These are phyloP conservation scores for Musca domestica DNA, from an alignment of 1,140 invertebrate genomes.

Conservation along the genomic window DNA sequence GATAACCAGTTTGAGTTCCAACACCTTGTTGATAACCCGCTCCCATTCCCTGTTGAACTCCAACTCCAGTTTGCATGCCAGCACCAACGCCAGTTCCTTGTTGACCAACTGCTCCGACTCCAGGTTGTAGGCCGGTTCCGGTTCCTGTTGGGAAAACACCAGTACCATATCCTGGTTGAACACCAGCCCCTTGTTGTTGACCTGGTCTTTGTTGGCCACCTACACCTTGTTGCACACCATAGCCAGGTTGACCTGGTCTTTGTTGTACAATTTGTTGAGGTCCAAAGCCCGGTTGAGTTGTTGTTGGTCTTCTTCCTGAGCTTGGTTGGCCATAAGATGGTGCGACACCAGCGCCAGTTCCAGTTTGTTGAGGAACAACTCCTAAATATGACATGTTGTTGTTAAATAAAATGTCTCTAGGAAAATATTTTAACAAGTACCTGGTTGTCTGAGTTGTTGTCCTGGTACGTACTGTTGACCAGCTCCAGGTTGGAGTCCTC, in stretches of 20 bases:
- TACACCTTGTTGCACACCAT: conserved; percentile 6
- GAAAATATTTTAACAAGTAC: too few species aligned
- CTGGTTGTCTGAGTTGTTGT: too few species aligned
- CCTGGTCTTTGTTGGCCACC: conserved; percentile 5
- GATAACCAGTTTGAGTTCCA: conserved; percentile 1
- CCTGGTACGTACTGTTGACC: too few species aligned
- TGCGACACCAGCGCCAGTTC: too few species aligned
- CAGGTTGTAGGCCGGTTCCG: not conserved
- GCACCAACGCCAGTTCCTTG: not conserved
- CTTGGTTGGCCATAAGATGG: too few species aligned
- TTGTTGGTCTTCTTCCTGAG: too few species aligned
- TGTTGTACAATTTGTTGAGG: too few species aligned
- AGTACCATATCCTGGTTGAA: not conserved
- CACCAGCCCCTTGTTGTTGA: not conserved
- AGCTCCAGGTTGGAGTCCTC: too few species aligned
- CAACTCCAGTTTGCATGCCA: not conserved
- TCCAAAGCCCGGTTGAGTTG: too few species aligned
- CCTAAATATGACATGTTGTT: too few species aligned
- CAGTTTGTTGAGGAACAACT: too few species aligned
- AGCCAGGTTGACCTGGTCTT: not conserved
- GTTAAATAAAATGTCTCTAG: too few species aligned
- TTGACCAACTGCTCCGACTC: not conserved
- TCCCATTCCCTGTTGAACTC: conserved; percentile 18
- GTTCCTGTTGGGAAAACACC: not conserved
- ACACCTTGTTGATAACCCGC: conserved; percentile 7